phyloP scores from a whole-genome alignment of 2,888 invertebrate species.

The Plagodis dolabraria region DNA sequence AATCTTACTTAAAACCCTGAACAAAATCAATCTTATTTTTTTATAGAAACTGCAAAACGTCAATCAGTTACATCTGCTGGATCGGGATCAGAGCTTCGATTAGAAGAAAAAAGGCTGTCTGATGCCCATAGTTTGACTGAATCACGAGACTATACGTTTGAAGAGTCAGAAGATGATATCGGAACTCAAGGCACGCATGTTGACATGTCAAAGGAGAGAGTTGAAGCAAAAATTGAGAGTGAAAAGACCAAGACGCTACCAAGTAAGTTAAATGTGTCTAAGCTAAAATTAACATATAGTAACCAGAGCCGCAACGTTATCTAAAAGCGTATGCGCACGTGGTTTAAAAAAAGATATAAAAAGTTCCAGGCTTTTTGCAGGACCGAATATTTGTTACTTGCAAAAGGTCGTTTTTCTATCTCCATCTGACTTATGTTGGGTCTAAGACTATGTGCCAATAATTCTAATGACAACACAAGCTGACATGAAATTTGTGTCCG shows the following conservation, averaged over 20 bases:
- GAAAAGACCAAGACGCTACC: constrained; percentile 55
- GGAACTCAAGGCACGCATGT: constrained; percentile 75
- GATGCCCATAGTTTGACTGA: constrained; percentile 81
- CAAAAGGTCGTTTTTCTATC: too few relatives aligned
- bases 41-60: constrained; percentile 59
- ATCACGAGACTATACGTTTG: constrained; percentile 81
- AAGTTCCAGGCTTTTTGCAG: too few relatives aligned
- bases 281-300: background rate
- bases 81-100: constrained; percentile 75
- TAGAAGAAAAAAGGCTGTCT: constrained; percentile 78
- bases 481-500: too few relatives aligned
- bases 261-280: constrained; percentile 40
- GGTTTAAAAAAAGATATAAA: too few relatives aligned
- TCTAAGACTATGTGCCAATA: too few relatives aligned
- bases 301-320: too few relatives aligned
- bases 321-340: too few relatives aligned
- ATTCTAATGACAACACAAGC: too few relatives aligned
- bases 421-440: too few relatives aligned
- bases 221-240: constrained; percentile 58
- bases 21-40: constrained; percentile 37
- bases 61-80: constrained; percentile 79
- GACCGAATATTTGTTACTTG: too few relatives aligned
- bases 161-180: constrained; percentile 82
- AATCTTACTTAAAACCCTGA: background rate
- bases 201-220: constrained; percentile 62